Conservation (phyloP, 2,797 vertebrate species). For the Ceryle rudis region DNA sequence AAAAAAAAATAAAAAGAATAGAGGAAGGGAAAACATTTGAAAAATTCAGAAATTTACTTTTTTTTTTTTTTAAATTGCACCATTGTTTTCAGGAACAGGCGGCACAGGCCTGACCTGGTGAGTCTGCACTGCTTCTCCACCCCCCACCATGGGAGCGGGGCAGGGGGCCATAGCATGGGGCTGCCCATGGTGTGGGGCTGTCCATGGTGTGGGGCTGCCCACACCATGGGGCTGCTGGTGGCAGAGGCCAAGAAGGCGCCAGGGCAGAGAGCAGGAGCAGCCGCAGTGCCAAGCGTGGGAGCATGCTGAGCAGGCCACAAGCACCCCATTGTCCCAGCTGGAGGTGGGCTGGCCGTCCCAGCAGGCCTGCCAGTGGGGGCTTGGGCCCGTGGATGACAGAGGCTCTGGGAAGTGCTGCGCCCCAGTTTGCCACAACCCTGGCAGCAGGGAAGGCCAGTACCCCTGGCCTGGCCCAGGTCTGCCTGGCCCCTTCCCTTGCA, state of each 20-base stretch:
- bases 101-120: background rate
- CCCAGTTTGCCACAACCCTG: fast-evolving
- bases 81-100: background rate
- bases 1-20: background rate
- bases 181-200: background rate
- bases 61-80: background rate
- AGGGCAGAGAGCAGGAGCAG: conserved; percentile 20
- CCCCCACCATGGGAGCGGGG: background rate
- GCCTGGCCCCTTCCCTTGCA: fast-evolving
- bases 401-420: background rate
- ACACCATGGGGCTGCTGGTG: background rate
- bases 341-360: background rate
- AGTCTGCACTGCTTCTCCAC: background rate
- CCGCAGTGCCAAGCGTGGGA: conserved; percentile 43
- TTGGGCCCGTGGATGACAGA: fast-evolving
- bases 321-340: background rate
- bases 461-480: fast-evolving
- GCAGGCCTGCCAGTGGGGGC: background rate
- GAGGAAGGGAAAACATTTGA: background rate
- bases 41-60: background rate
- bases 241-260: conserved; percentile 2
- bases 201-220: background rate
- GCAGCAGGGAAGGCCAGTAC: background rate
- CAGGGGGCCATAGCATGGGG: background rate
- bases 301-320: background rate